These are phyloP conservation scores for Heterodera carotae DNA, from an alignment of 1,140 invertebrate genomes.

Conservation along the genomic window DNA sequence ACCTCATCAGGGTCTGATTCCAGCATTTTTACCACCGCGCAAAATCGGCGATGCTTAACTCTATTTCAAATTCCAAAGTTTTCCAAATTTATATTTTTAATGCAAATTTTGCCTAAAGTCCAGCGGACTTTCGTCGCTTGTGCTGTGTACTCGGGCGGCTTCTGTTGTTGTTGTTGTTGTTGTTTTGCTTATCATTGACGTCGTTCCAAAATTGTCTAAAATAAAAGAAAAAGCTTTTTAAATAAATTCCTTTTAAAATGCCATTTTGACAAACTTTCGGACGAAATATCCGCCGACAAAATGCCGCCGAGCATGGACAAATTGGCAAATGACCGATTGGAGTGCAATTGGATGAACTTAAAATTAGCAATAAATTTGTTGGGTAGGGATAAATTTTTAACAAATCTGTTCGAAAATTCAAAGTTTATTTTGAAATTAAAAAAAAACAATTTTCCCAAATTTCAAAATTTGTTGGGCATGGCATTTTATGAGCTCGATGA, in stretches of 20 bases:
- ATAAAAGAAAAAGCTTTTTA: background rate
- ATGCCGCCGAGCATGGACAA: background rate
- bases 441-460: background rate
- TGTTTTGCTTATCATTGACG: background rate
- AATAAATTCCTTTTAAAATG: background rate
- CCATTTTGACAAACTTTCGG: background rate
- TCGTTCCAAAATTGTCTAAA: background rate
- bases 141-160: background rate
- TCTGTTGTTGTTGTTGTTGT: too few species aligned
- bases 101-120: constrained; percentile 1
- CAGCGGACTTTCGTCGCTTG: constrained; percentile 1
- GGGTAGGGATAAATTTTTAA: too few species aligned
- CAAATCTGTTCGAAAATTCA: background rate
- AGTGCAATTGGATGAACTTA: background rate
- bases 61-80: too few species aligned
- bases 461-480: background rate
- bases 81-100: background rate
- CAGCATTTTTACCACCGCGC: too few species aligned
- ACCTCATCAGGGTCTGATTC: too few species aligned
- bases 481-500: background rate
- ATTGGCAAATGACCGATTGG: background rate
- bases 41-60: too few species aligned
- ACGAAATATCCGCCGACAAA: background rate
- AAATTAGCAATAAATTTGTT: background rate
- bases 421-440: background rate